These are phyloP conservation scores for Adrianichthys oophorus DNA, from an alignment of 2,797 vertebrate species.

Conservation along the genomic window DNA sequence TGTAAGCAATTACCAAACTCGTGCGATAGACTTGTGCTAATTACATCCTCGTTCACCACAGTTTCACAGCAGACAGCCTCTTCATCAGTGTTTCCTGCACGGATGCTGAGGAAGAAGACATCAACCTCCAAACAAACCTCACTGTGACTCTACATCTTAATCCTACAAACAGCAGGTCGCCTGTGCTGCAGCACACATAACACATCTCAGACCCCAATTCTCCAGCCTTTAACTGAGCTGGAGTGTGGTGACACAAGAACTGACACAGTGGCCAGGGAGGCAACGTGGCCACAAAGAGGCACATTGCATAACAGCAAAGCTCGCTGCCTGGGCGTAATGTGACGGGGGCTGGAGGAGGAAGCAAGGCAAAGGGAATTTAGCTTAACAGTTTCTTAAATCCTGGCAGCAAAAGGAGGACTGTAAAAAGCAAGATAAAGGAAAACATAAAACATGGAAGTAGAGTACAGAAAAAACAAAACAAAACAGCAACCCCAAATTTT, in stretches of 20 bases:
- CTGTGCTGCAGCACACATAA: constrained; percentile 34
- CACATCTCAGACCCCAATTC: constrained; percentile 43
- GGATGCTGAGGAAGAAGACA: constrained; percentile 24
- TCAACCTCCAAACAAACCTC: constrained; percentile 37
- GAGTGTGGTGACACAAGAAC: constrained; percentile 43
- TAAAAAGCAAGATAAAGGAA: constrained; percentile 20
- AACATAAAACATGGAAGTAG: constrained; percentile 1
- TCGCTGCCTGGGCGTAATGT: constrained; percentile 34
- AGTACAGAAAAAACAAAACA: constrained; percentile 14
- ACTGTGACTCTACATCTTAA: constrained; percentile 35
- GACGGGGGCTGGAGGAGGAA: not conserved
- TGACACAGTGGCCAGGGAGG: constrained; percentile 46
- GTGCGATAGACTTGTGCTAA: constrained; percentile 68
- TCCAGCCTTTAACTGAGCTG: constrained; percentile 40
- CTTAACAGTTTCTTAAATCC: constrained; percentile 50
- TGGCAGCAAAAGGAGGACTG: constrained; percentile 38
- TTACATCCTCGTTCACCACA: constrained; percentile 59
- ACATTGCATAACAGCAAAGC: constrained; percentile 66
- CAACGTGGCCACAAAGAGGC: constrained; percentile 37
- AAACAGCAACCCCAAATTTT: not conserved
- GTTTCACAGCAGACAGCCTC: constrained; percentile 52
- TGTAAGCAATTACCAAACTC: constrained; percentile 71
- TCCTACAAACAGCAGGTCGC: constrained; percentile 34
- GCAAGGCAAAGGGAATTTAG: constrained; percentile 13
- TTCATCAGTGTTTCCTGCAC: constrained; percentile 47